Conservation (phyloP, 2,797 vertebrate species). For the Coilia nasus region DNA sequence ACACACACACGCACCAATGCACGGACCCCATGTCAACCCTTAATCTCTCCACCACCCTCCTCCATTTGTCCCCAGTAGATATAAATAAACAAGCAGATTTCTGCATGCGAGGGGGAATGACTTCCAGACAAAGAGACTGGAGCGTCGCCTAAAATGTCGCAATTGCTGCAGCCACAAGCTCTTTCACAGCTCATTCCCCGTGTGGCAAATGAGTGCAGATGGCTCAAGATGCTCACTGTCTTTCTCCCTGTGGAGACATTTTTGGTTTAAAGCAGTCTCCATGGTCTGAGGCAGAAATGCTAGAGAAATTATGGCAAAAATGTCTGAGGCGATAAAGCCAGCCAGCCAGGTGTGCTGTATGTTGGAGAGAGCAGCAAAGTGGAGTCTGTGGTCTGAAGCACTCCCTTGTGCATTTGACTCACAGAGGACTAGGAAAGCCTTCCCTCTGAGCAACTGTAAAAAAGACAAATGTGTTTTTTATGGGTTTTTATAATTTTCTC, state of each 20-base stretch:
- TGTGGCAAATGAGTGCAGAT: slow-evolving; percentile 28
- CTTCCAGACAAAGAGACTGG: slow-evolving; percentile 38
- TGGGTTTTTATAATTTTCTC: neutral
- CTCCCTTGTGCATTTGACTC: slow-evolving; percentile 38
- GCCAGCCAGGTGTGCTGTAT: neutral
- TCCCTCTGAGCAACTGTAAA: neutral
- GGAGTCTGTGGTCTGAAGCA: slow-evolving; percentile 32
- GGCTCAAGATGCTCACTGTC: neutral
- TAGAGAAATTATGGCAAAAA: no score
- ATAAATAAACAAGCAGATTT: slow-evolving; percentile 42
- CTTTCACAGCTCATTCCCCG: neutral
- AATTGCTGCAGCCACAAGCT: neutral
- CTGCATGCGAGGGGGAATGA: slow-evolving; percentile 28
- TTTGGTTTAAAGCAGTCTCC: neutral
- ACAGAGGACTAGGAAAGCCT: neutral
- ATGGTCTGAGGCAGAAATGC: no score
- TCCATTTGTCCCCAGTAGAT: slow-evolving; percentile 37
- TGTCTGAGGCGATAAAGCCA: no score
- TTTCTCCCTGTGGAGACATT: neutral
- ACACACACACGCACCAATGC: slow-evolving; percentile 14
- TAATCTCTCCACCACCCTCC: slow-evolving; percentile 27
- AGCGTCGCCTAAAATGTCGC: slow-evolving; percentile 1
- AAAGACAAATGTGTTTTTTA: neutral
- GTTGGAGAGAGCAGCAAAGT: slow-evolving; percentile 27
- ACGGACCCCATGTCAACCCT: slow-evolving; percentile 27